Evolutionary conservation across 2,113 vertebrate species (phyloP), one percentile per base, ranked within the genome.

Genomic region (Coptodon bakossiorum): DNA sequence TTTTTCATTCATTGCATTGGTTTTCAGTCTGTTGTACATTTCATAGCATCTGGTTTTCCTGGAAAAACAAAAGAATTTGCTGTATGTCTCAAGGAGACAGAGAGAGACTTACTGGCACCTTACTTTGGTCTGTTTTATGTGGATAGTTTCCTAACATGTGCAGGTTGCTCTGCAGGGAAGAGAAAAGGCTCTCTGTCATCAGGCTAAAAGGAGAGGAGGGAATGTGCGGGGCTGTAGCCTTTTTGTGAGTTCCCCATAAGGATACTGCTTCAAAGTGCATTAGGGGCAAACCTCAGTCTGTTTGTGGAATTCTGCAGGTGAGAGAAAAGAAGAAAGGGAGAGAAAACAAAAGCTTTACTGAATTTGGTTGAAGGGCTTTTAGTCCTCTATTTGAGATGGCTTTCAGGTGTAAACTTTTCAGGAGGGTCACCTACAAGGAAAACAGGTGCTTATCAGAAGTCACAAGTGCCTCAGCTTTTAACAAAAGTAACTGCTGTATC

Each of bases 141-240:
- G 12, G 48, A 50, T 81, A 78, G 10, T 90, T 89, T 94, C 29
- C 84, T 66, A 73, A 80, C 71, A 85, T 84, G 81, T 89, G 52
- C 40, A 36, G 85, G 71, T 71, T 81, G 10, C 85, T 86, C 54
- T 80, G 59, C 53, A 1, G 71, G 45, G 34, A 86, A 83, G 52
- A 48, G 16, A 22, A 45, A 54, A 59, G 48, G 59, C 79, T 82
- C 88, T 89, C 40, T 87, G 61, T 91, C 43, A 38, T 53, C 22
- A 43, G 80, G n/a, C 50, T 38, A 61, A 83, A 59, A 80, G 82
- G 88, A 81, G 80, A 50, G 61, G 22, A 57, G 80, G 88, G 53
- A 81, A 52, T 59, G 6, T 48, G 12, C 27, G 17, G 68, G 68
- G 81, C 68, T 90, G 52, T 3, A n/a, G 22, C 27, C 57, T 86